These are phyloP conservation scores for Trypoxylus dichotomus DNA, from an alignment of 1,140 invertebrate genomes.

Conservation along the genomic window DNA sequence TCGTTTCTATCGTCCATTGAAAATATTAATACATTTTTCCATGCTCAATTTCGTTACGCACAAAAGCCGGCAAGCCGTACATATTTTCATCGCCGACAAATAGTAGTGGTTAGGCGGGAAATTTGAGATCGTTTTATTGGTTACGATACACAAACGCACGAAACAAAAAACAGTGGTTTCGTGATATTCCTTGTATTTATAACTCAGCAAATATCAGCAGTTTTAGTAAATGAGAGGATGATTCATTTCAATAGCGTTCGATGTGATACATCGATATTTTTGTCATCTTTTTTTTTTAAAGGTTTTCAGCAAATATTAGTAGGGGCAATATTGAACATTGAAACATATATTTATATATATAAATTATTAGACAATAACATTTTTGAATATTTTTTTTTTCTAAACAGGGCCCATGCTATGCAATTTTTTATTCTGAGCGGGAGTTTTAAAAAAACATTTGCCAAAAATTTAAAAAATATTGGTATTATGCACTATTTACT, in stretches of 20 bases:
- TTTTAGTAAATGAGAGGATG: slow-evolving; percentile 1
- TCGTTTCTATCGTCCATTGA: background rate
- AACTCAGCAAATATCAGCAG: too few relatives aligned
- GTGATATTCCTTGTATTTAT: background rate
- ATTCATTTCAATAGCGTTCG: slow-evolving; percentile 9
- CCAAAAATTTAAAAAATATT: too few relatives aligned
- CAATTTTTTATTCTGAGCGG: too few relatives aligned
- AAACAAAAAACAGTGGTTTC: background rate
- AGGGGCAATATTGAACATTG: too few relatives aligned
- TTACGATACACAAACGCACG: background rate
- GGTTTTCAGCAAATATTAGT: background rate
- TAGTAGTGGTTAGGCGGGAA: background rate
- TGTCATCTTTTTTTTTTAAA: background rate
- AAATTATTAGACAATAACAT: too few relatives aligned
- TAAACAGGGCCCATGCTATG: too few relatives aligned
- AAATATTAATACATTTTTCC: background rate
- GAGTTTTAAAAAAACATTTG: too few relatives aligned
- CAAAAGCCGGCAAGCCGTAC: background rate
- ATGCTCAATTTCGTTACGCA: background rate
- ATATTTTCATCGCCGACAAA: background rate
- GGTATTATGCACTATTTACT: too few relatives aligned
- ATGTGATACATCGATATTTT: background rate
- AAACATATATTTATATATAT: too few relatives aligned
- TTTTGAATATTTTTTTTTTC: too few relatives aligned
- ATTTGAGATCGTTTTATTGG: background rate